Evolutionary conservation across 2,113 vertebrate species (phyloP).

Genomic region (Phyllopteryx taeniolatus): DNA sequence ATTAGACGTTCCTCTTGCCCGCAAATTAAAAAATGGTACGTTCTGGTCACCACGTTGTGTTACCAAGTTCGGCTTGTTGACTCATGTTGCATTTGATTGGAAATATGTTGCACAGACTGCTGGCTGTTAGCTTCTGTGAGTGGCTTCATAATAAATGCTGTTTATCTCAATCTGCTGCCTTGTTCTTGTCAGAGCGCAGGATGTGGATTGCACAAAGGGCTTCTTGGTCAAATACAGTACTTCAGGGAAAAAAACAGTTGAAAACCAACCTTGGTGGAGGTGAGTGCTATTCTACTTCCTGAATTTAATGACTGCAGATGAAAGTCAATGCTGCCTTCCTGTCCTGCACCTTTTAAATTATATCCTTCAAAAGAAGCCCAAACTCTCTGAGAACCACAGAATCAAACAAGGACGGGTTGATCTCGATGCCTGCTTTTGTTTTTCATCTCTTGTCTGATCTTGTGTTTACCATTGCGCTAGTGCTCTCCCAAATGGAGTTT

Average conservation of each 20-base stretch:
- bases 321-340: conserved; percentile 7
- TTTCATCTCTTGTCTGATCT: conserved; percentile 12
- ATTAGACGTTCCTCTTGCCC: no score
- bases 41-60: no score
- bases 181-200: neutral
- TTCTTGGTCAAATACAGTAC: no score
- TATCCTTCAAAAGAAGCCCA: conserved; percentile 12
- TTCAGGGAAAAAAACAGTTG: neutral
- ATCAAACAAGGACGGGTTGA: conserved; percentile 9
- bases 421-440: conserved; percentile 5
- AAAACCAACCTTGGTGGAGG: neutral
- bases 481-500: conserved; percentile 8
- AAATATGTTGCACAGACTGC: no score
- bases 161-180: neutral
- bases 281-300: neutral
- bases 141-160: no score
- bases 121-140: no score
- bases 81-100: no score
- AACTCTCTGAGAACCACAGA: conserved; percentile 8
- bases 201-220: no score
- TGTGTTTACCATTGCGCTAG: conserved; percentile 11
- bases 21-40: no score
- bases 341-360: conserved; percentile 16
- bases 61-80: no score
- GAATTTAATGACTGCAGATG: conserved; percentile 12